Conservation (phyloP, 2,113 vertebrate genomes). For the Saccopteryx bilineata region DNA sequence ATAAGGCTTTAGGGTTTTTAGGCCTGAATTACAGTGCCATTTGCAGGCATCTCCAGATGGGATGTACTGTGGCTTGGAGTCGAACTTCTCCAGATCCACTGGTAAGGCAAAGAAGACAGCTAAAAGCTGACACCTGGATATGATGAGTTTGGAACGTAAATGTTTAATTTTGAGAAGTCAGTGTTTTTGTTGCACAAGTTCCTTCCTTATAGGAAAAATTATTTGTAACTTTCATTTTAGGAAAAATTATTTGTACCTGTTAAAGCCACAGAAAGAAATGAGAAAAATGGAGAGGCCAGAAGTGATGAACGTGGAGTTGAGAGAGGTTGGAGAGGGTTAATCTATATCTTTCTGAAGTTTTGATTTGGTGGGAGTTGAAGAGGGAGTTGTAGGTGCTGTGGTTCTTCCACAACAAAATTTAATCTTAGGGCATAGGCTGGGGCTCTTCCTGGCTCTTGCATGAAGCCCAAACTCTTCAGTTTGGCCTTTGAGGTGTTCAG, state of each 20-base stretch:
- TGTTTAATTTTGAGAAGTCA: neutral
- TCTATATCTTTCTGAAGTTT: conserved; percentile 26
- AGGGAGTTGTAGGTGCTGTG: neutral
- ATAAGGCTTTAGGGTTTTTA: neutral
- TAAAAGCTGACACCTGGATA: neutral
- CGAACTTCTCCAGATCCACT: neutral
- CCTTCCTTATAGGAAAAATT: conserved; percentile 31
- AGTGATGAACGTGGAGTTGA: neutral
- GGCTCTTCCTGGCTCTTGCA: neutral
- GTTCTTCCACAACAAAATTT: conserved; percentile 22
- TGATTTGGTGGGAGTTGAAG: neutral
- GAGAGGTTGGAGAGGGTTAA: neutral
- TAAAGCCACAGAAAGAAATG: conserved; percentile 2
- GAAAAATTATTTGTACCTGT: neutral
- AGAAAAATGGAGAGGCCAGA: neutral
- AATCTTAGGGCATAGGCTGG: neutral
- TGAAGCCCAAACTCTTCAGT: neutral
- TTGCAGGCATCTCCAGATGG: neutral
- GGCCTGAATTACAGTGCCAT: neutral
- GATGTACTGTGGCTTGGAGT: neutral
- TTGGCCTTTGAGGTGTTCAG: conserved; percentile 39
- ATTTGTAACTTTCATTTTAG: neutral
- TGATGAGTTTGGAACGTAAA: neutral
- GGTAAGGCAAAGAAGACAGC: neutral
- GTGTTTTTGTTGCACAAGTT: neutral